Evolutionary conservation across 2,888 invertebrate species (phyloP).

Genomic region (Spialia ferax): DNA sequence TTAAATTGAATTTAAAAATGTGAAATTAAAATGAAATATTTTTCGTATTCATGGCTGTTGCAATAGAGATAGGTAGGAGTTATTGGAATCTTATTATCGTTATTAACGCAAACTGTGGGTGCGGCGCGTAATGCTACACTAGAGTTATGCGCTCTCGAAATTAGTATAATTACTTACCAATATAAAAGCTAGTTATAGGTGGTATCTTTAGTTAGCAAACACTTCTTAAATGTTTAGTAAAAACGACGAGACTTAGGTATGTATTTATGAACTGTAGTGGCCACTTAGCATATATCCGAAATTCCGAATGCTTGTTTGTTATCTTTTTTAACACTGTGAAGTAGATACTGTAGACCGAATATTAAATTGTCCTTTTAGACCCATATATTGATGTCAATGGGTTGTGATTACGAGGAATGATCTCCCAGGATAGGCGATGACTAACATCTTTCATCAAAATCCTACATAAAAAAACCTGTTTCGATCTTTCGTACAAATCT

Average conservation of each 20-base stretch:
- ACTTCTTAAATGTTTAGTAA: neutral
- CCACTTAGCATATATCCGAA: neutral
- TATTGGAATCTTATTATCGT: neutral
- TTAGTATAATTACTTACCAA: constrained; percentile 7
- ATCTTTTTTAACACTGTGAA: neutral
- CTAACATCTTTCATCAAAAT: no score
- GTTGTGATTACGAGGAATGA: no score
- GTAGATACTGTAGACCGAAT: no score
- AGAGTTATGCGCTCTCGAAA: constrained; percentile 10
- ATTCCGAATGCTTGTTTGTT: neutral
- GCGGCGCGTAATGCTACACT: neutral
- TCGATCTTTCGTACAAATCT: no score
- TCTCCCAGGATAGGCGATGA: no score
- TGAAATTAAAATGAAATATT: no score
- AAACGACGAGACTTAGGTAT: neutral
- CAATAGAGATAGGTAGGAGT: no score
- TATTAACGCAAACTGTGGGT: neutral
- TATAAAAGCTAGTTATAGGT: neutral
- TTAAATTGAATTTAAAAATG: no score
- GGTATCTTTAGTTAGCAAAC: constrained; percentile 1
- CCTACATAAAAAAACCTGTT: no score
- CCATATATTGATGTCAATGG: no score
- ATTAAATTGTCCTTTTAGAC: no score
- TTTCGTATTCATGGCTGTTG: no score
- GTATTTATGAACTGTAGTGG: neutral